Percentiles rank a stretch among this genome's conserved stretches.
These are phyloP conservation scores for Drosophila hamatofila DNA, from an alignment of 2,888 invertebrate species.

Conservation along the genomic window DNA sequence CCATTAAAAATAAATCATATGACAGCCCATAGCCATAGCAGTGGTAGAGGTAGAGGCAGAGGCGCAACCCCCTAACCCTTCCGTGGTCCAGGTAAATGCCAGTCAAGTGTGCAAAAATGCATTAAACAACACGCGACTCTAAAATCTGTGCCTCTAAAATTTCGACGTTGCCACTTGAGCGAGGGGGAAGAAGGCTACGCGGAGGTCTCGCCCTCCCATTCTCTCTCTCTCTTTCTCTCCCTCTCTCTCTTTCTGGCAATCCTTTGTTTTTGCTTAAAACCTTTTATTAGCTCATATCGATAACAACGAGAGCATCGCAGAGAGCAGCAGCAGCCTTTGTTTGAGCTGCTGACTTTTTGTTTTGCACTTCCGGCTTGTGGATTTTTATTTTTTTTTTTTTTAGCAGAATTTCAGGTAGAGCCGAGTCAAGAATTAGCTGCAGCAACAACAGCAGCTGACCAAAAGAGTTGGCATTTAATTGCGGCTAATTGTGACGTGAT, in stretches of 20 bases:
- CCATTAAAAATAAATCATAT: conserved; percentile 80
- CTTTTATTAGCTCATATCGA: conserved; percentile 78
- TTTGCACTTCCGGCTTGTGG: conserved; percentile 63
- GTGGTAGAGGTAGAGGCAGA: conserved; percentile 39
- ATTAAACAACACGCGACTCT: conserved; percentile 74
- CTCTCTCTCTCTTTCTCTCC: not conserved
- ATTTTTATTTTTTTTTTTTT: conserved; percentile 8
- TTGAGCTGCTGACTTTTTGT: conserved; percentile 40
- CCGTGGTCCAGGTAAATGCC: conserved; percentile 55
- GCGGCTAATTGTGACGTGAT: conserved; percentile 54
- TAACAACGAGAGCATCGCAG: conserved; percentile 39
- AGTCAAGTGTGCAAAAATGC: conserved; percentile 80
- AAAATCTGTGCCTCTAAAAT: conserved; percentile 36
- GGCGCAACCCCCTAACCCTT: conserved; percentile 51
- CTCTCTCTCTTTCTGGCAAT: conserved; percentile 15
- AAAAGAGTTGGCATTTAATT: conserved; percentile 44
- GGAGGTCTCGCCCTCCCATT: not conserved
- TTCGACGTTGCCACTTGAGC: conserved; percentile 54
- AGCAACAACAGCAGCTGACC: conserved; percentile 42
- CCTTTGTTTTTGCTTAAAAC: conserved; percentile 71
- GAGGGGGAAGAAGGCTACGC: conserved; percentile 16
- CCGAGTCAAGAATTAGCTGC: conserved; percentile 12
- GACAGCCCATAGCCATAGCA: conserved; percentile 40
- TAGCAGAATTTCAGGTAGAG: conserved; percentile 3
- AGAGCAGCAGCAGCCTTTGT: not conserved